Percentiles rank a stretch among this genome's conserved stretches.
phyloP scores from a whole-genome alignment of 1,140 invertebrate genomes.

The Delia radicum region DNA sequence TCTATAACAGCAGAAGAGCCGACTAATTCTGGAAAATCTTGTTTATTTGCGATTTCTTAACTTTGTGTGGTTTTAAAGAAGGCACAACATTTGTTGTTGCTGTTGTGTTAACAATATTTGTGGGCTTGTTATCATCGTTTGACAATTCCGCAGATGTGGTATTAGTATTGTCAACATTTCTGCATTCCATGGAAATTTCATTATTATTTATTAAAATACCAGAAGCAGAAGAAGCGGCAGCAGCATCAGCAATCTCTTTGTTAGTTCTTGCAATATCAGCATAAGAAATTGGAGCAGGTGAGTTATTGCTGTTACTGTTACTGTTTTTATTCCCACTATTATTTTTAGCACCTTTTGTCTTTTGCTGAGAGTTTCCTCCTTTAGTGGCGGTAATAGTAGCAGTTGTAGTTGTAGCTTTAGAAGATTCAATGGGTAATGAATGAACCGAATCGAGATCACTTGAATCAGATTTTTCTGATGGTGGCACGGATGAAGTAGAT shows the following conservation, averaged over 20 bases:
- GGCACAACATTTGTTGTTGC: not conserved
- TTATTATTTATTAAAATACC: not conserved
- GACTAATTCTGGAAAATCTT: slow-evolving; percentile 48
- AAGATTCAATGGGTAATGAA: slow-evolving; percentile 67
- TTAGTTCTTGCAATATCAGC: slow-evolving; percentile 67
- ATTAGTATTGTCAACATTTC: not conserved
- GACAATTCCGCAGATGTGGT: not conserved
- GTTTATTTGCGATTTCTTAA: slow-evolving; percentile 30
- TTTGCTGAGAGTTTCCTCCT: slow-evolving; percentile 28
- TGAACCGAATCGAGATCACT: slow-evolving; percentile 72
- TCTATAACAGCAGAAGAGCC: not conserved
- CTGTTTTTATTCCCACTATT: slow-evolving; percentile 11
- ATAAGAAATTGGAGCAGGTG: slow-evolving; percentile 60
- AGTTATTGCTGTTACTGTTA: not conserved
- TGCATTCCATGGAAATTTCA: not conserved
- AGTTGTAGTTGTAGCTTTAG: slow-evolving; percentile 19
- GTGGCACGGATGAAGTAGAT: slow-evolving; percentile 65
- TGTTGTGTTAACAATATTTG: not conserved
- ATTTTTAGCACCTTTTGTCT: slow-evolving; percentile 1
- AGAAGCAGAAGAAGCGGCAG: slow-evolving; percentile 2
- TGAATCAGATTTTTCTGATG: slow-evolving; percentile 69
- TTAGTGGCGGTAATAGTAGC: slow-evolving; percentile 28
- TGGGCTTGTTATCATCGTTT: not conserved
- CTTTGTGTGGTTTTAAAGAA: slow-evolving; percentile 34
- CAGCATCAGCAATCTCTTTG: slow-evolving; percentile 35